These are phyloP conservation scores for Diuraphis noxia DNA, from an alignment of 1,140 invertebrate species.

Conservation along the genomic window DNA sequence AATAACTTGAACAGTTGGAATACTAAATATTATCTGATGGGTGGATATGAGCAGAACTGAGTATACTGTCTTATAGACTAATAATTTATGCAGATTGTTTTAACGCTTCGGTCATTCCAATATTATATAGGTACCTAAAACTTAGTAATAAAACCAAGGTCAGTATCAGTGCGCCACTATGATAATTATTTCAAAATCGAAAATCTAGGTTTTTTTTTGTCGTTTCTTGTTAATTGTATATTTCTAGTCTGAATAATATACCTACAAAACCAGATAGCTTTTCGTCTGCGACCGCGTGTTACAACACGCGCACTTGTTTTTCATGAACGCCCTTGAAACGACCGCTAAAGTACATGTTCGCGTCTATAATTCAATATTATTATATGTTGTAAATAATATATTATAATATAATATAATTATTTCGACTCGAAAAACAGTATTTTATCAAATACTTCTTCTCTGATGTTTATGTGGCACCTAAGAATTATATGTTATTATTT, in stretches of 20 bases:
- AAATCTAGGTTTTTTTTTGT: not conserved
- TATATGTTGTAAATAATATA: not conserved
- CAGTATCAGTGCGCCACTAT: not conserved
- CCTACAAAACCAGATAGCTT: not conserved
- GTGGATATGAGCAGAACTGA: not conserved
- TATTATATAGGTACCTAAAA: not conserved
- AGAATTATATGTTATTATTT: not conserved
- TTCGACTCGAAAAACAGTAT: not conserved
- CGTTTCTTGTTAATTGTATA: not conserved
- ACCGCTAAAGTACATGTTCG: not conserved
- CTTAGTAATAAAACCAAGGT: not conserved
- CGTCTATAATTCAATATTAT: not conserved
- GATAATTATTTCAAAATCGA: not conserved
- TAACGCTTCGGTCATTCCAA: not conserved
- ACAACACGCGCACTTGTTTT: not conserved
- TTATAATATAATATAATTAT: not conserved
- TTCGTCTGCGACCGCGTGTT: not conserved
- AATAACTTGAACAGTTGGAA: not conserved
- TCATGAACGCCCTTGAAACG: not conserved
- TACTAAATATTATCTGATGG: not conserved
- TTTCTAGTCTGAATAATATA: not conserved
- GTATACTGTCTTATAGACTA: not conserved
- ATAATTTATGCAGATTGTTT: slow-evolving; percentile 15
- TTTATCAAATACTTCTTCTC: no score
- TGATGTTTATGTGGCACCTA: not conserved